phyloP scores from a whole-genome alignment of 2,113 vertebrate genomes.

The Pteronura brasiliensis region DNA sequence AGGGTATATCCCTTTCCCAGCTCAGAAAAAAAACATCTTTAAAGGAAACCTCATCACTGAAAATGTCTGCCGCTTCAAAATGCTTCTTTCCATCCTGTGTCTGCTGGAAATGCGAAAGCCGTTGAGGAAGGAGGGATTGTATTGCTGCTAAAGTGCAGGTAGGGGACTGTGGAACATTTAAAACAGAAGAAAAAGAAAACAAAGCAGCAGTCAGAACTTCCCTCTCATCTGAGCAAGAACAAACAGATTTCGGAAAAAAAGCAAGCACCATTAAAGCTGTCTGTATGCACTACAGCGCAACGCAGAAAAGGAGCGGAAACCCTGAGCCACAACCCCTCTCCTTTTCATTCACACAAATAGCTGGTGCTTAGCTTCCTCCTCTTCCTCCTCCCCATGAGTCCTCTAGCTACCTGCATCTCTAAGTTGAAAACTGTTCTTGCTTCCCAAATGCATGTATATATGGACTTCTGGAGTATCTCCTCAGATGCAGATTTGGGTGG shows the following conservation, averaged over 20 bases:
- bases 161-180: neutral
- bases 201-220: neutral
- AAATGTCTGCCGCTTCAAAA: neutral
- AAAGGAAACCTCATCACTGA: neutral
- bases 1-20: neutral
- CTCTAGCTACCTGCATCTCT: neutral
- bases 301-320: neutral
- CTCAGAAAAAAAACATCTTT: neutral
- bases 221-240: neutral
- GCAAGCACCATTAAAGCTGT: neutral
- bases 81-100: neutral
- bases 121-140: neutral
- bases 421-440: neutral
- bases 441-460: neutral
- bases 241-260: neutral
- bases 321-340: neutral
- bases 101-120: neutral
- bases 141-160: accelerated
- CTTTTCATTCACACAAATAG: neutral
- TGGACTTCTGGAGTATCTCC: too few relatives aligned
- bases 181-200: neutral
- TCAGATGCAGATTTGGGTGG: neutral
- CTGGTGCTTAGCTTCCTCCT: neutral
- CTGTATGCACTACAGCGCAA: too few relatives aligned
- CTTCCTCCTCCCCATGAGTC: neutral